Evolutionary conservation across 1,140 invertebrate genomes (phyloP), one percentile per base, ranked within the genome.

Genomic region (Drosophila setifemur): DNA sequence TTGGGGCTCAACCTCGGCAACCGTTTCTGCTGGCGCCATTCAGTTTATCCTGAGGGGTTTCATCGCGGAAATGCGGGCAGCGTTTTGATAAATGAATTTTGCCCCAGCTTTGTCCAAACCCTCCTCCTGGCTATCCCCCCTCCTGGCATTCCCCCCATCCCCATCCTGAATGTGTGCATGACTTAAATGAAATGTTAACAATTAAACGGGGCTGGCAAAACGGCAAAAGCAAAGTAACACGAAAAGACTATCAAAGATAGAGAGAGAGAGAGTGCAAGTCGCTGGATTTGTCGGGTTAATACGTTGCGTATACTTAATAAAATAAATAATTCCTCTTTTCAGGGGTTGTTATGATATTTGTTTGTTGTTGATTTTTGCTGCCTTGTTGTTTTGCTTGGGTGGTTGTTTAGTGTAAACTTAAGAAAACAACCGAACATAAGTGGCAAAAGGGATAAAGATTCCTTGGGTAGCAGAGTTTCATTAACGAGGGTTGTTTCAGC

Each of bases 111-210:
- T 45, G 12, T n/a, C 45, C 26, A 33, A 21, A 42, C 7, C 47
- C 33, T 21, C 26, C 1, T 9, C 16, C 26, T 6, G 33, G 19
- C 19, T 8, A 37, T 9, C 14, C 23, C 28, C 26, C 19, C 45
- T 11, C 29, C 19, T 2, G 2, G 5, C 5, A 5, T 21, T 16
- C 33, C 35, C 12, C 50, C 11, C 26, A 29, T 14, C 2, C 9
- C 18, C 16, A 23, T 28, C 29, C 31, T 53, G 5, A 43, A 26
- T 49, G 50, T 63, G 60, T 67, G 64, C 26, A 14, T 49, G 53
- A 66, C 81, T 86, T 86, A 85, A 85, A 85, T 85, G 81, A 85
- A 85, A 85, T 86, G 79, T 85, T 85, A 86, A 85, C 79, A 85
- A 85, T 85, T 85, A 85, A 85, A 83, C 70, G 78, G 68, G 76